A percentile compares a stretch with the other conserved stretches of the same genome.
Evolutionary conservation across 2,113 vertebrate genomes (phyloP).

Genomic region (Crotalus helleri): DNA sequence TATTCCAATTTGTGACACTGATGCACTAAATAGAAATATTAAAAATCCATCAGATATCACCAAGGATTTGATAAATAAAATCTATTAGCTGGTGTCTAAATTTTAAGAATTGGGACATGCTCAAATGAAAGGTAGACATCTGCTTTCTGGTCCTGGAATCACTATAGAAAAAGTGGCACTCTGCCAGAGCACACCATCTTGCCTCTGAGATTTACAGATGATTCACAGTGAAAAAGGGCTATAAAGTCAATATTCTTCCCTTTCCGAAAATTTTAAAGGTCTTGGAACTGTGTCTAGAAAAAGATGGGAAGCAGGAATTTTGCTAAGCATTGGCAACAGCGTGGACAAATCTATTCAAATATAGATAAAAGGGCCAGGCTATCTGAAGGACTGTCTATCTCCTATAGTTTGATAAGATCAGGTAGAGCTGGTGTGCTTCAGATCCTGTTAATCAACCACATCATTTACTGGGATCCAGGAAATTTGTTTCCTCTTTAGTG

Average conservation of each 20-base stretch:
- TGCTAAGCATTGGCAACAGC: neutral
- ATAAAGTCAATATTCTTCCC: neutral
- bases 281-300: neutral
- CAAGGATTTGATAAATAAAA: neutral
- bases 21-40: neutral
- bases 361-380: neutral
- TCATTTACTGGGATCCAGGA: neutral
- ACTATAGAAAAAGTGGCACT: neutral
- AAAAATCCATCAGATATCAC: neutral
- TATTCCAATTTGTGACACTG: neutral
- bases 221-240: neutral
- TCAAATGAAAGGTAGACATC: neutral
- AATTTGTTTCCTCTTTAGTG: neutral
- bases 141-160: neutral
- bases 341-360: neutral
- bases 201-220: neutral
- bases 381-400: neutral
- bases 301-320: neutral
- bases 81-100: neutral
- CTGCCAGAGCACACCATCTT: neutral
- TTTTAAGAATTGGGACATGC: neutral
- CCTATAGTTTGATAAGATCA: neutral
- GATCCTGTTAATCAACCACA: neutral
- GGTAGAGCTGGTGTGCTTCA: neutral
- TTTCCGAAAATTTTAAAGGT: neutral